Base-by-base conservation (phyloP, 2,797 vertebrate genomes). In the Danionella dracula region DNA sequence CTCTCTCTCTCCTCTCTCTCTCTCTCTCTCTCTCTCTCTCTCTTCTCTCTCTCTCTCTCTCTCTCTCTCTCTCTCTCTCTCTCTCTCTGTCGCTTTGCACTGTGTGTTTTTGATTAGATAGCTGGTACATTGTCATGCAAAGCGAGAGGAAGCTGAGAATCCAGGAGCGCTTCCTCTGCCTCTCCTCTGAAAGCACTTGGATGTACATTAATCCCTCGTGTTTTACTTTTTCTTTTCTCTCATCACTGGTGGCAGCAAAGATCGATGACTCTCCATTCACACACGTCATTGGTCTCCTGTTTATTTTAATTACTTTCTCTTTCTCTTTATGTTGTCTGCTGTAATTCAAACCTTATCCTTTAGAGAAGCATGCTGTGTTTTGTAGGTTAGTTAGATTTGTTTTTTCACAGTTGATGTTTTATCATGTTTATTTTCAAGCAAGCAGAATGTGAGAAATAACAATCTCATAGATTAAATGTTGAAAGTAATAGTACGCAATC, bases 31-130 rank as follows among this genome's bases (percentile, higher is more conserved):
- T 41, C 19, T 17, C 16, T 17, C 45, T 65, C 35, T 38, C 31
- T 42, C 44, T 31, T 57, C 55, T 48, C 32, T 37, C 19, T 37
- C 15, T 50, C 20, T 48, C 45, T 29, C 45, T 44, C 41, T 44
- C 40, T 45, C 51, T 54, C 42, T 40, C 44, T 48, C 64, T 31
- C 20, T 9, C 20, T 55, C 20, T 55, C 35, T 56, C n/a, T 38
- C 51, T 40, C 54, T 56, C 21, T 8, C 45, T 49, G 21, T 44
- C 50, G 29, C 45, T 31, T 7, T 54, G 10, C 46, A 10, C 70
- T 80, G 65, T 74, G 77, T 58, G 53, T 42, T 70, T 75, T 72
- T 75, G 76, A 75, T 75, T 75, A 70, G 76, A 75, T 77, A 70
- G 70, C 62, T 44, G 5, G 53, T 54, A 64, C 72, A 77, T 75